Base-by-base conservation (phyloP, 1,140 invertebrate species). In the Heliconius hewitsoni region DNA sequence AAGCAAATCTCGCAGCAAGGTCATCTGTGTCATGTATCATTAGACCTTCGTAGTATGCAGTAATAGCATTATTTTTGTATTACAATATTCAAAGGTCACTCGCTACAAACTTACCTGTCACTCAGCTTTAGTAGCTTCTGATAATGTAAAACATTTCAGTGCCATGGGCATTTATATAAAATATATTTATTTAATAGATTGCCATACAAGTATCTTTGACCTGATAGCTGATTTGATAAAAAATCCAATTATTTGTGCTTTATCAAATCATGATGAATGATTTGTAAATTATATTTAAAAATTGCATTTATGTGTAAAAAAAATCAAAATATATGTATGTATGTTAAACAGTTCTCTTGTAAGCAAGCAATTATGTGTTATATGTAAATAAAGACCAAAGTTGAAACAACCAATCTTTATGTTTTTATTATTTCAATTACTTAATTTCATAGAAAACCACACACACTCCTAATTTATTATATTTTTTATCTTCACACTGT, bases 321-420 rank as follows among this genome's bases (percentile, higher is more conserved):
- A 27, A 66, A 66, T 66, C 60, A 30, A 16, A 37, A 57, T 8
- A 66, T 66, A 66, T 66, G n/a, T 57, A 66, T 66, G 23, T 66
- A 66, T 66, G 57, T 27, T 30, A 30, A 66, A 66, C 60, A 66
- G 27, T 66, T 66, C 60, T 66, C 60, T 30, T 46, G 27, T 76
- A 76, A 76, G 74, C 37, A 46, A 34, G 57, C 57, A 66, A 66
- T 13, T 66, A 60, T 76, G 74, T 39, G 60, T 66, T 5, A 81
- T 83, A 78, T 83, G 82, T 83, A 83, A 83, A 83, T 83, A 83
- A 81, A 81, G 39, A 81, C 73, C 78, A 77, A 81, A 79, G 77
- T 79, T 55, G 18, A 81, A 73, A 71, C 66, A 74, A 74, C 79
- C 72, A 77, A 77, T 5, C 60, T 46, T 70, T 19, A 74, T 70